Evolutionary conservation across 2,888 invertebrate species (phyloP).

Genomic region (Junonia oenone): DNA sequence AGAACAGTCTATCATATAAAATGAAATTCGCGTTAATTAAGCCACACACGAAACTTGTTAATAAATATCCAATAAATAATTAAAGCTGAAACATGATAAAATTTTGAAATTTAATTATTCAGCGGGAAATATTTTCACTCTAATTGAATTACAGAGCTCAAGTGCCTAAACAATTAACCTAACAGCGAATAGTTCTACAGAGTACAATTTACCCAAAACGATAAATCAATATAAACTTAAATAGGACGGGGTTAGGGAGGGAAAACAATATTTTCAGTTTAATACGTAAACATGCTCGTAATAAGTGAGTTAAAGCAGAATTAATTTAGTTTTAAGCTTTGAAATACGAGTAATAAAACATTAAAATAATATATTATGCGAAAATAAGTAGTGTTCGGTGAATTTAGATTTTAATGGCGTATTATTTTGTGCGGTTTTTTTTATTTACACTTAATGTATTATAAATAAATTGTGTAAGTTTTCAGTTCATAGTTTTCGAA

Average conservation of each 20-base stretch:
- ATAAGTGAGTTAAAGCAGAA: background rate
- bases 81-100: background rate
- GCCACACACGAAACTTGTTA: background rate
- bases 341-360: no score
- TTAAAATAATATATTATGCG: no score
- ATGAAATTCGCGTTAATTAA: background rate
- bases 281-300: background rate
- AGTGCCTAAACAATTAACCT: constrained; percentile 3
- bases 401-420: no score
- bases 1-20: no score
- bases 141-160: background rate
- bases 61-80: background rate
- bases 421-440: no score
- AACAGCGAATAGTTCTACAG: constrained; percentile 3
- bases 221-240: background rate
- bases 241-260: background rate
- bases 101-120: background rate
- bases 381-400: no score
- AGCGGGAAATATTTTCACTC: background rate
- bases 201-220: background rate
- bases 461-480: no score
- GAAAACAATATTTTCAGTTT: background rate
- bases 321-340: no score
- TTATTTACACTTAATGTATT: no score
- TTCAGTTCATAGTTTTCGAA: no score